These are phyloP conservation scores for Drosophila koepferae DNA, from an alignment of 2,888 invertebrate species.

Conservation along the genomic window DNA sequence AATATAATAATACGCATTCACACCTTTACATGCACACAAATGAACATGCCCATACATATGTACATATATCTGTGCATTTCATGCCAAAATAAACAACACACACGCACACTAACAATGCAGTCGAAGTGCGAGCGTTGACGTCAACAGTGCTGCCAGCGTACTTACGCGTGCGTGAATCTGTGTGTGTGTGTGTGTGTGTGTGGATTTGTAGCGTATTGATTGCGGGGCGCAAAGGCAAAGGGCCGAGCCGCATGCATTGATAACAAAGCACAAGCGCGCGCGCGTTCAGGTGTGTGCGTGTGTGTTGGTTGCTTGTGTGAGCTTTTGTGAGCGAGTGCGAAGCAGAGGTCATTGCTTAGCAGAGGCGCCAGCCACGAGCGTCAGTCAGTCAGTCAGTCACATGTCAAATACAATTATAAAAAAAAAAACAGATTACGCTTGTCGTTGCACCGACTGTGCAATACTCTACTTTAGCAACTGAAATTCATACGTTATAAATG, in stretches of 20 bases:
- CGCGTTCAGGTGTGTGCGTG: constrained; percentile 16
- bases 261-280: constrained; percentile 31
- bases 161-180: background rate
- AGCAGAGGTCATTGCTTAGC: constrained; percentile 53
- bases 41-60: background rate
- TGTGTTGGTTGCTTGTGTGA: constrained; percentile 6
- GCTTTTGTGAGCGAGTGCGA: constrained; percentile 6
- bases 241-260: constrained; percentile 37
- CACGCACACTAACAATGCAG: background rate
- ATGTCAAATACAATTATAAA: constrained; percentile 33
- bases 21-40: background rate
- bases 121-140: constrained; percentile 10
- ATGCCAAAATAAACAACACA: constrained; percentile 31
- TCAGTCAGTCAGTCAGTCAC: constrained; percentile 29
- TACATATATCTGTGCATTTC: constrained; percentile 3
- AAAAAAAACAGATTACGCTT: background rate
- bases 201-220: constrained; percentile 23
- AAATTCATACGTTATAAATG: no score
- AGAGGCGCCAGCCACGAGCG: constrained; percentile 36
- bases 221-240: constrained; percentile 22
- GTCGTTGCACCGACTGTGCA: background rate
- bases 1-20: constrained; percentile 8
- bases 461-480: constrained; percentile 7
- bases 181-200: background rate
- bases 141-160: constrained; percentile 26